A percentile compares a stretch with the other conserved stretches of the same genome.
phyloP scores from a whole-genome alignment of 2,113 vertebrate species.

The Lanius ludovicianus region DNA sequence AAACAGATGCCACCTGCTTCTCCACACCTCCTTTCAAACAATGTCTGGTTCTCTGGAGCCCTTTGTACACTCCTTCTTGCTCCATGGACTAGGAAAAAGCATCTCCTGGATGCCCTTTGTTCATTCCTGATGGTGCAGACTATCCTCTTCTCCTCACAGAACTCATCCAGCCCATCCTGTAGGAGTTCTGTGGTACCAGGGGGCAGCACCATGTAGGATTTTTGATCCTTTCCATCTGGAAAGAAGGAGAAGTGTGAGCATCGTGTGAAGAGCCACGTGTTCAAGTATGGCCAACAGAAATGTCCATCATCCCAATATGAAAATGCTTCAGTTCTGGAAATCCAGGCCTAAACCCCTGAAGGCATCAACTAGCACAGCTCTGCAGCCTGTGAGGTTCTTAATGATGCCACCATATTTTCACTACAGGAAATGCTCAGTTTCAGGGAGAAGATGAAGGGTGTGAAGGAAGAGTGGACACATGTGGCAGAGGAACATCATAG shows the following conservation, averaged over 20 bases:
- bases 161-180: background rate
- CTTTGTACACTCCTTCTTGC: background rate
- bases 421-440: background rate
- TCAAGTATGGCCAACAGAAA: background rate
- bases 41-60: background rate
- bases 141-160: background rate
- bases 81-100: background rate
- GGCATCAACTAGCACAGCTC: background rate
- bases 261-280: fast-evolving
- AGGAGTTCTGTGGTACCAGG: background rate
- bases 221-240: background rate
- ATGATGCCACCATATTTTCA: background rate
- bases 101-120: background rate
- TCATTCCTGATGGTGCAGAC: background rate
- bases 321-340: background rate
- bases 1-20: background rate
- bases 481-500: background rate
- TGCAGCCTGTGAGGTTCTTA: background rate
- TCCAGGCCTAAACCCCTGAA: background rate
- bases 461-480: background rate
- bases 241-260: background rate
- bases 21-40: background rate
- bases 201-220: fast-evolving
- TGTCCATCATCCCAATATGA: background rate
- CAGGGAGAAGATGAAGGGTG: background rate